Evolutionary conservation across 2,888 invertebrate species (phyloP).

Genomic region (Meliscaeva auricollis): DNA sequence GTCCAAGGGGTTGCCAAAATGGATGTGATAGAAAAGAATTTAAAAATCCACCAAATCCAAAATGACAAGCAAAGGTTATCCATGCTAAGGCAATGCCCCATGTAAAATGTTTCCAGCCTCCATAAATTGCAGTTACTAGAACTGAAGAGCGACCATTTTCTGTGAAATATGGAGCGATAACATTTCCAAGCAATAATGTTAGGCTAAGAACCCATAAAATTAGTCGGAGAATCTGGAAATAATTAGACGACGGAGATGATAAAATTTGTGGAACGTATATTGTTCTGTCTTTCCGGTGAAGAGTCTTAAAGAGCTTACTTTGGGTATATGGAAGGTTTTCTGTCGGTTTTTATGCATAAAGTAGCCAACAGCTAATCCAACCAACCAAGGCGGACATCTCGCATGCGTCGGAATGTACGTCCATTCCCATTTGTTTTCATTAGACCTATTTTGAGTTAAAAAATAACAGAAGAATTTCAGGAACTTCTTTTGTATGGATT

Average conservation of each 20-base stretch:
- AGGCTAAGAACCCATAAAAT: slow-evolving; percentile 52
- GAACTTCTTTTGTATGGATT: no score
- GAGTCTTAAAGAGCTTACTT: neutral
- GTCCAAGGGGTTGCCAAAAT: slow-evolving; percentile 72
- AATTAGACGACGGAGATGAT: no score
- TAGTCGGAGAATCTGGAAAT: neutral
- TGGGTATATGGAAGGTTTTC: neutral
- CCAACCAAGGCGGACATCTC: neutral
- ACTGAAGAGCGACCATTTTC: slow-evolving; percentile 21
- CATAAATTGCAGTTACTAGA: slow-evolving; percentile 67
- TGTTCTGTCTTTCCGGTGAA: no score
- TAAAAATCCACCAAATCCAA: slow-evolving; percentile 70
- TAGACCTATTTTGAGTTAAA: neutral
- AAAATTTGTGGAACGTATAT: no score
- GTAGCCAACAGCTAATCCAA: neutral
- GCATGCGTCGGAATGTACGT: neutral
- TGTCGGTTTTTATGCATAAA: neutral
- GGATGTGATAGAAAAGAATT: slow-evolving; percentile 68
- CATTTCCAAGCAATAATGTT: slow-evolving; percentile 30
- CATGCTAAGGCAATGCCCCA: slow-evolving; percentile 73
- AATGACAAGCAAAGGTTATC: slow-evolving; percentile 75
- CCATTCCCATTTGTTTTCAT: neutral
- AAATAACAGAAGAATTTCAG: no score
- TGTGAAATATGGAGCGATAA: slow-evolving; percentile 53
- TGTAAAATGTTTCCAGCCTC: slow-evolving; percentile 57